Evolutionary conservation across 2,797 vertebrate species (phyloP).

Genomic region (Arnoldichthys spilopterus): DNA sequence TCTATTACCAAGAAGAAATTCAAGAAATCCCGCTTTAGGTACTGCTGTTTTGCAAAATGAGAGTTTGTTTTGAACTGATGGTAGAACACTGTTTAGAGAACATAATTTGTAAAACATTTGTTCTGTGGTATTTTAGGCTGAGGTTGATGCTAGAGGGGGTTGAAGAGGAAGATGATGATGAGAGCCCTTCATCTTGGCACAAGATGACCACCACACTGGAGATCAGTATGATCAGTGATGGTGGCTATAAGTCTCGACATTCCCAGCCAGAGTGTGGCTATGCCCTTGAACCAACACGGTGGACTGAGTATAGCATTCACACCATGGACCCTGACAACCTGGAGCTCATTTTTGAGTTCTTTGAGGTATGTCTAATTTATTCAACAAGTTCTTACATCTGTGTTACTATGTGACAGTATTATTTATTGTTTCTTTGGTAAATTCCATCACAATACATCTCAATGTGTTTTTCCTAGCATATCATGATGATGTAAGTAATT

Average conservation of each 20-base stretch:
- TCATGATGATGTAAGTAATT: too few species aligned
- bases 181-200: slow-evolving; percentile 76
- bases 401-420: too few species aligned
- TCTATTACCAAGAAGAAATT: slow-evolving; percentile 96
- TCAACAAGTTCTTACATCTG: background rate
- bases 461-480: too few species aligned
- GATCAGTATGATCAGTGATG: slow-evolving; percentile 88
- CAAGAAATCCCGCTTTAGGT: slow-evolving; percentile 98
- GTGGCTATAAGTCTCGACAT: slow-evolving; percentile 88
- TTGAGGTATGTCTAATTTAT: slow-evolving; percentile 81
- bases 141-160: slow-evolving; percentile 90
- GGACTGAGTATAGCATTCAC: slow-evolving; percentile 95
- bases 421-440: too few species aligned
- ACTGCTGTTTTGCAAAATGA: slow-evolving; percentile 43
- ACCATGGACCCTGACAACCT: slow-evolving; percentile 97
- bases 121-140: slow-evolving; percentile 74
- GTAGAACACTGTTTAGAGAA: background rate
- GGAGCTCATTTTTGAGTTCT: slow-evolving; percentile 96
- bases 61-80: background rate
- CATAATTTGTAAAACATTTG: background rate
- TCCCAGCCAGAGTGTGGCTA: slow-evolving; percentile 96
- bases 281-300: slow-evolving; percentile 83
- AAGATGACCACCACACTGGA: slow-evolving; percentile 89
- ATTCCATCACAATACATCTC: too few species aligned
- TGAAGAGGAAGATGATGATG: slow-evolving; percentile 84